These are phyloP conservation scores for Heliothis virescens DNA, from an alignment of 1,140 invertebrate species.

Conservation along the genomic window DNA sequence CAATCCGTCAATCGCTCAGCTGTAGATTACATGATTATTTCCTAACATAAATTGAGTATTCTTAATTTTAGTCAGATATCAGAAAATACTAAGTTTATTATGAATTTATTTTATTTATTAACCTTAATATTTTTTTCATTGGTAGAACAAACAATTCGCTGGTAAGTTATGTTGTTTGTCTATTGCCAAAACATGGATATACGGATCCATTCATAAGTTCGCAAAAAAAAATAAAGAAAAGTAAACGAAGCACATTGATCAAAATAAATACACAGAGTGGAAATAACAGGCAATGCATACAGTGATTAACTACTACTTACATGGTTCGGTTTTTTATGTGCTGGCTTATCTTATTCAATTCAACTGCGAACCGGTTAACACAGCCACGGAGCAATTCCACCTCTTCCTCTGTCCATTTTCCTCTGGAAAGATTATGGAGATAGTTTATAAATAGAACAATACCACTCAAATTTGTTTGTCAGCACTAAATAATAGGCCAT, in stretches of 20 bases:
- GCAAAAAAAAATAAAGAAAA: constrained; percentile 7
- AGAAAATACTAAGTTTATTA: too few relatives aligned
- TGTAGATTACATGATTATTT: too few relatives aligned
- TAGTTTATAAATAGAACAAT: not conserved
- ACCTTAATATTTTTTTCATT: too few relatives aligned
- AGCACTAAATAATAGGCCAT: too few relatives aligned
- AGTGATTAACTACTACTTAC: not conserved
- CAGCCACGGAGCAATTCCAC: constrained; percentile 97
- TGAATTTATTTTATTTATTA: too few relatives aligned
- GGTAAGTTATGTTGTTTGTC: too few relatives aligned
- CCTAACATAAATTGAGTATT: too few relatives aligned
- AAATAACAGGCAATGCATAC: not conserved
- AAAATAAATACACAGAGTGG: constrained; percentile 2
- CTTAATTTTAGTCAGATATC: too few relatives aligned
- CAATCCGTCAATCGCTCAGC: too few relatives aligned
- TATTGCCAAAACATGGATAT: too few relatives aligned
- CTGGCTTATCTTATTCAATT: constrained; percentile 97
- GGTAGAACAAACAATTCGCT: too few relatives aligned
- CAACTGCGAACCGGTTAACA: constrained; percentile 97
- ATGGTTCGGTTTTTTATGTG: constrained; percentile 96
- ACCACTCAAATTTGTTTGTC: not conserved
- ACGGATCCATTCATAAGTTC: too few relatives aligned
- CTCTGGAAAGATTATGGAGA: constrained; percentile 77
- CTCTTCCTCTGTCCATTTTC: constrained; percentile 99
- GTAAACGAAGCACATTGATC: not conserved